phyloP scores from a whole-genome alignment of 92 coral and sea anemone genomes.

The Umimayanthus kanabou region DNA sequence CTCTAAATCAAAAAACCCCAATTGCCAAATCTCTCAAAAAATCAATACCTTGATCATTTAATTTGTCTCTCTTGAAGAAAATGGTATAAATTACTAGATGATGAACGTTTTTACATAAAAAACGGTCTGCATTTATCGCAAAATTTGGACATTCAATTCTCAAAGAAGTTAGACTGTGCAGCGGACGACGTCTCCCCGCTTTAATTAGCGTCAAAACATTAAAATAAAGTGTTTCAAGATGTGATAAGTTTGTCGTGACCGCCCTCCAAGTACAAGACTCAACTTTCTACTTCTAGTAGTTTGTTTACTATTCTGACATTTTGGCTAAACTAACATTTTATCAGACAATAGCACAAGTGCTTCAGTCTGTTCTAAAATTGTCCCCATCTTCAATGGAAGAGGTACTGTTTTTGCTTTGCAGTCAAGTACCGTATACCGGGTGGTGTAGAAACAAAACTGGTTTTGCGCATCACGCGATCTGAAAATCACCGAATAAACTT shows the following conservation, averaged over 20 bases:
- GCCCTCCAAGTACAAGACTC: not conserved
- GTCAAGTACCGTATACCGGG: too few relatives aligned
- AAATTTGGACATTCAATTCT: too few relatives aligned
- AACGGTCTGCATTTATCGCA: too few relatives aligned
- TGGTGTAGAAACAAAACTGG: not conserved
- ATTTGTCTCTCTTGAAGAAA: not conserved
- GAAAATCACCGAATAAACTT: too few relatives aligned
- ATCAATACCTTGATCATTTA: not conserved
- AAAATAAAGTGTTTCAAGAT: not conserved
- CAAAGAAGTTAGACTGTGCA: not conserved
- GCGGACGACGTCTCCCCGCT: not conserved
- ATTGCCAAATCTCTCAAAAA: too few relatives aligned
- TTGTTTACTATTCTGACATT: not conserved
- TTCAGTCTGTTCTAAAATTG: not conserved
- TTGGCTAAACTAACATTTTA: not conserved
- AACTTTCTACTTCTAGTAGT: not conserved
- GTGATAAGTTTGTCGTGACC: not conserved
- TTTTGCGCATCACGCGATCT: not conserved
- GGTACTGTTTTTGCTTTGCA: not conserved
- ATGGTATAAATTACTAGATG: not conserved
- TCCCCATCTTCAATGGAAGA: not conserved
- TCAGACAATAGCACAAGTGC: conserved; percentile 22
- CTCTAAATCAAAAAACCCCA: not conserved
- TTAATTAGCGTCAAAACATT: too few relatives aligned
- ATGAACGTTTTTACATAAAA: too few relatives aligned